phyloP scores from a whole-genome alignment of 2,888 invertebrate genomes.

The Ormyrus pomaceus region DNA sequence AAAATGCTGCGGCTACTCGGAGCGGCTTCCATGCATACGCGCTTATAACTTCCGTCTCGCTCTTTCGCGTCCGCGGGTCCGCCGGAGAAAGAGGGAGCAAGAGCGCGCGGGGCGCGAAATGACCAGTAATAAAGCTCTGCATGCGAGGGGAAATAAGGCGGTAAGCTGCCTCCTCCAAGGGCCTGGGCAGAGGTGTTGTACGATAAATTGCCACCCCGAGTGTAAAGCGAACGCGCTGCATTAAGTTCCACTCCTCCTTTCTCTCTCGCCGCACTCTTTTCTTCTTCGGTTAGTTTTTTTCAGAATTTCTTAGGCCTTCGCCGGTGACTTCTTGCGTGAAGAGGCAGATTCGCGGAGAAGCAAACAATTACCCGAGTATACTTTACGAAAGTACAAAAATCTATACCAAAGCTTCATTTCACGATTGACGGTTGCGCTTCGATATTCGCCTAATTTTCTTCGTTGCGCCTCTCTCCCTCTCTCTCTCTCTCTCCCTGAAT shows the following conservation, averaged over 20 bases:
- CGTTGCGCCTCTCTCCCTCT: not conserved
- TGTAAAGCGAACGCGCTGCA: conserved; percentile 10
- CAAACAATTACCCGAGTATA: not conserved
- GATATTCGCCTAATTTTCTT: too few species aligned
- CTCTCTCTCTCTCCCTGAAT: conserved; percentile 3
- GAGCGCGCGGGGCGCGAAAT: conserved; percentile 24
- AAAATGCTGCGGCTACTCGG: conserved; percentile 19
- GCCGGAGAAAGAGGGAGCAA: conserved; percentile 8
- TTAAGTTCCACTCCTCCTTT: not conserved
- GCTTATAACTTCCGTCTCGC: not conserved
- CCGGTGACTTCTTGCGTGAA: too few species aligned
- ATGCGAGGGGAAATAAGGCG: conserved; percentile 39
- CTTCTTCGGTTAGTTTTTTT: too few species aligned
- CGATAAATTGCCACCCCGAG: conserved; percentile 23
- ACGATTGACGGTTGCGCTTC: conserved; percentile 1
- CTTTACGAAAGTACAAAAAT: conserved; percentile 62
- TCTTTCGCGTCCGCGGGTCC: not conserved
- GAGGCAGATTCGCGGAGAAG: too few species aligned
- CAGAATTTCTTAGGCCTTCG: too few species aligned
- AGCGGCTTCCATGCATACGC: not conserved
- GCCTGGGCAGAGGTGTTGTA: conserved; percentile 19
- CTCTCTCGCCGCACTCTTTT: too few species aligned
- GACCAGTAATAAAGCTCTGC: conserved; percentile 45
- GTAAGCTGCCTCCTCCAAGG: conserved; percentile 16
- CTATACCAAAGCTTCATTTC: conserved; percentile 8